phyloP scores from a whole-genome alignment of 2,113 vertebrate genomes.

The Pavo muticus region DNA sequence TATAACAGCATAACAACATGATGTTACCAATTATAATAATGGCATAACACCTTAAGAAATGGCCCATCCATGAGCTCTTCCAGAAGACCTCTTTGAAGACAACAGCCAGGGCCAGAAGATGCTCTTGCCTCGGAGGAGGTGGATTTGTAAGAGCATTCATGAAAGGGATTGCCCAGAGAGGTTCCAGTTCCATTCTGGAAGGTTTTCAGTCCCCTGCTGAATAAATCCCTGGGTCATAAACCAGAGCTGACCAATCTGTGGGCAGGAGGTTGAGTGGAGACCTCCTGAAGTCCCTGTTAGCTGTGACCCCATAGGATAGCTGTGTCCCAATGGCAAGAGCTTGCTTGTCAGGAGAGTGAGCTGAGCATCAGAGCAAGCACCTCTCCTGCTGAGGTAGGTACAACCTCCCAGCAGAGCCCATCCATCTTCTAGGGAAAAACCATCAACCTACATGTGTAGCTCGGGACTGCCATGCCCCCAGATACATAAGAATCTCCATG shows the following conservation, averaged over 20 bases:
- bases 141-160: not conserved
- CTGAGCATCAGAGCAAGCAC: rapidly evolving
- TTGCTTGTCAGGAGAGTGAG: not conserved
- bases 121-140: not conserved
- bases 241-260: not conserved
- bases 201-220: not conserved
- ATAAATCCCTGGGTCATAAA: not conserved
- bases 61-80: not conserved
- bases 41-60: not conserved
- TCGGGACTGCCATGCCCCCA: not conserved
- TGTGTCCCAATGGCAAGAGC: not conserved
- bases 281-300: not conserved
- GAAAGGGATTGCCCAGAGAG: not conserved
- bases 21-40: not conserved
- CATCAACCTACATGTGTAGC: not conserved
- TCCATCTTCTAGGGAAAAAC: not conserved
- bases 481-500: too few relatives aligned
- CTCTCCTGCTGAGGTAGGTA: not conserved
- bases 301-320: not conserved
- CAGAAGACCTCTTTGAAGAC: not conserved
- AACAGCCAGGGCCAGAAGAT: not conserved
- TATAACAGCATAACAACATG: not conserved
- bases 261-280: not conserved
- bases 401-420: not conserved
- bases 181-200: not conserved